Percentiles rank a stretch among this genome's conserved stretches.
Conservation (phyloP, 2,113 vertebrate genomes). For the Oplegnathus fasciatus region DNA sequence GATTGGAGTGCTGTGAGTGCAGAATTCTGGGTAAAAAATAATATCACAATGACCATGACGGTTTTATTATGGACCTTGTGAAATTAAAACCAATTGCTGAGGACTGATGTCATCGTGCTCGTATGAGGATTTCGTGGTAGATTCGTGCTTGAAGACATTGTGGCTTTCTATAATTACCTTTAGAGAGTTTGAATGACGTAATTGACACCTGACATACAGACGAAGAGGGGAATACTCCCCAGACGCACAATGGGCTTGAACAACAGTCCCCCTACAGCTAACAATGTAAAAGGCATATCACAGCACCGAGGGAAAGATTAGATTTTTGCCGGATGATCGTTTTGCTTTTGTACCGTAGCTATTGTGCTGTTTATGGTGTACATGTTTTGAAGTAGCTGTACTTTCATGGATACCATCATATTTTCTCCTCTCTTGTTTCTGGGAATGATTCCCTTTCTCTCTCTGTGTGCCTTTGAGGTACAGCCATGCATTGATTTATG, state of each 20-base stretch:
- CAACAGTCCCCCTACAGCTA: slow-evolving; percentile 65
- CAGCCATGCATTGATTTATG: slow-evolving; percentile 32
- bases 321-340: slow-evolving; percentile 58
- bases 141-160: slow-evolving; percentile 52
- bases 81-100: slow-evolving; percentile 62
- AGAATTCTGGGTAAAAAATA: slow-evolving; percentile 53
- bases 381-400: slow-evolving; percentile 64
- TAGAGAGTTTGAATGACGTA: slow-evolving; percentile 74
- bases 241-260: slow-evolving; percentile 61
- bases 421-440: slow-evolving; percentile 58
- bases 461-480: slow-evolving; percentile 36
- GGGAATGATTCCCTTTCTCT: slow-evolving; percentile 40
- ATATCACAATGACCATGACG: slow-evolving; percentile 55
- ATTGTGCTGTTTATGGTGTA: slow-evolving; percentile 43
- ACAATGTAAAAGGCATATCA: slow-evolving; percentile 65
- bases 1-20: slow-evolving; percentile 54
- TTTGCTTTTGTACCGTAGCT: slow-evolving; percentile 47
- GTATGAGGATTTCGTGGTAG: slow-evolving; percentile 39
- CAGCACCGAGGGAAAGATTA: slow-evolving; percentile 58
- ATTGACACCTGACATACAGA: slow-evolving; percentile 73
- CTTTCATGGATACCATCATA: slow-evolving; percentile 59
- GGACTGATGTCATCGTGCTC: slow-evolving; percentile 68
- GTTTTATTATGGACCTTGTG: slow-evolving; percentile 62
- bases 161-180: slow-evolving; percentile 73
- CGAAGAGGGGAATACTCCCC: slow-evolving; percentile 53